Evolutionary conservation across 2,113 vertebrate species (phyloP), one percentile per base, ranked within the genome.

Genomic region (Strigops habroptila): DNA sequence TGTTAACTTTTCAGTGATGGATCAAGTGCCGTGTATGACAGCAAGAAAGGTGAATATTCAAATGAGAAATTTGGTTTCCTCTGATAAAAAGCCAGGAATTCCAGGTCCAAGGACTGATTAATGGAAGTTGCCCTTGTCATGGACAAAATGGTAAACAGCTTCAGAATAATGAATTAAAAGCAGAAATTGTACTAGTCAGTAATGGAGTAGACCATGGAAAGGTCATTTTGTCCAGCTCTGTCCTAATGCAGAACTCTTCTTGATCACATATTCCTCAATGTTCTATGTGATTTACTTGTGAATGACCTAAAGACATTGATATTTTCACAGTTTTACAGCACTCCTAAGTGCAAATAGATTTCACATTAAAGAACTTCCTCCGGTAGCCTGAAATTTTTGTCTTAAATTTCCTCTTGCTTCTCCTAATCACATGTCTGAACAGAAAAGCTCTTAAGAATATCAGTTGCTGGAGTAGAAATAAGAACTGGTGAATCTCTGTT

Each of bases 121-220:
- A 84, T 65, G 60, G 63, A 86, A 90, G 60, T 78, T 92, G 83
- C 78, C 93, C 94, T 95, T 92, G 90, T 75, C 81, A 48, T 41
- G 67, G 55, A 49, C 46, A 65, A 91, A 90, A 93, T 23, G 22
- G 49, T 86, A 78, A 96, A 86, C 73, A 90, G 90, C 82, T 88
- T 96, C 82, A 83, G 85, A 96, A 94, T 81, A 95, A 96, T 84
- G 68, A 95, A 93, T 81, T 95, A 75, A 73, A 91, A 88, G 68
- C 79, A 86, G 76, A 84, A 91, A 87, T 79, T 75, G 37, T 67
- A 21, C 35, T 55, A 52, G 70, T 67, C 71, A 71, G 51, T 83
- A 82, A 92, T 62, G 31, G 80, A 79, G 24, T 30, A 93, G 62
- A 46, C 82, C 70, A 77, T 23, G 60, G 76, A 80, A 73, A 82